Evolutionary conservation across 1,140 invertebrate genomes (phyloP).

Genomic region (Calosoma granatense): DNA sequence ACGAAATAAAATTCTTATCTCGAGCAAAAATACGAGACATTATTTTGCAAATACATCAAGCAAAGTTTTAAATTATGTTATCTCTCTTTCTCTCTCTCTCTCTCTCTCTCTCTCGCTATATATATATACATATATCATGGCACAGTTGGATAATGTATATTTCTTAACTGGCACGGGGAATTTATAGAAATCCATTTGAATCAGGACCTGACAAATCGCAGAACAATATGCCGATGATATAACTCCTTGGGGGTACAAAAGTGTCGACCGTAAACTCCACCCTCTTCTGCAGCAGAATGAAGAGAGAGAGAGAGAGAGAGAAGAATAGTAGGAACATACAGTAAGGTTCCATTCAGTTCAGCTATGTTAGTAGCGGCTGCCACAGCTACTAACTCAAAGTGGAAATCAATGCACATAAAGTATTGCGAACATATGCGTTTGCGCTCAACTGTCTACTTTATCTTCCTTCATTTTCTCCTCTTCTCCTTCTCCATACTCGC

Average conservation of each 20-base stretch:
- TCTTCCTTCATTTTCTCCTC: too few relatives aligned
- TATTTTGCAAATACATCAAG: too few relatives aligned
- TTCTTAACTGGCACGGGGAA: too few relatives aligned
- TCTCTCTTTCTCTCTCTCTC: too few relatives aligned
- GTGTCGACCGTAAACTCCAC: slow-evolving; percentile 5
- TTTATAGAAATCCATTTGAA: slow-evolving; percentile 4
- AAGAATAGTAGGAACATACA: background rate
- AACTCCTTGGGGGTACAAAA: background rate
- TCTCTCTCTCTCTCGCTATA: too few relatives aligned
- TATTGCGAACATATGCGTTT: slow-evolving; percentile 2
- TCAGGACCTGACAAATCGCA: slow-evolving; percentile 5
- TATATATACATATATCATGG: too few relatives aligned
- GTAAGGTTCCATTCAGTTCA: background rate
- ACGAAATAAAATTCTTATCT: too few relatives aligned
- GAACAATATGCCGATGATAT: slow-evolving; percentile 7
- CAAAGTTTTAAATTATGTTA: too few relatives aligned
- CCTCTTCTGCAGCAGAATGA: background rate
- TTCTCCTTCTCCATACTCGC: background rate
- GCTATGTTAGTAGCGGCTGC: background rate
- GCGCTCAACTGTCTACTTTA: background rate
- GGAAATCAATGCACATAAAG: slow-evolving; percentile 1
- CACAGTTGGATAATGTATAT: too few relatives aligned
- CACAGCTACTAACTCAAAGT: background rate
- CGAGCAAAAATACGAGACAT: too few relatives aligned
- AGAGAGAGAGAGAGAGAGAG: background rate